Evolutionary conservation across 1,140 invertebrate genomes (phyloP).

Genomic region (Anoplophora glabripennis): DNA sequence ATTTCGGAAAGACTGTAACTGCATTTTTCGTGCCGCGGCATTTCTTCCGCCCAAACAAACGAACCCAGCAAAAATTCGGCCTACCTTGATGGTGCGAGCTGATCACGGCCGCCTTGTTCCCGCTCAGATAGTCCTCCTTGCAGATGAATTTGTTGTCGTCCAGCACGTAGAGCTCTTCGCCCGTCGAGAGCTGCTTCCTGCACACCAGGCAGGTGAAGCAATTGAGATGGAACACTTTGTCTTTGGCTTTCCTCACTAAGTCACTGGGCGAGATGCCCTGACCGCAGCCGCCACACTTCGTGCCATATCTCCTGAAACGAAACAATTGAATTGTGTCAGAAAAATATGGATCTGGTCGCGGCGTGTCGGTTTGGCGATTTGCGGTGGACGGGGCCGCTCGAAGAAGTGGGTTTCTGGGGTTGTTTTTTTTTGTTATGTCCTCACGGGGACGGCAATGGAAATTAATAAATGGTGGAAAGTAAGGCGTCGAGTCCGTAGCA

Average conservation of each 20-base stretch:
- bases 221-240: constrained; percentile 97
- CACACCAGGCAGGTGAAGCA: constrained; percentile 98
- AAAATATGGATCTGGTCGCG: neutral
- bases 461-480: too few species aligned
- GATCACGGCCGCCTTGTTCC: constrained; percentile 68
- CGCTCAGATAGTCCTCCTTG: constrained; percentile 94
- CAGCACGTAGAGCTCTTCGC: constrained; percentile 94
- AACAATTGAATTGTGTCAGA: constrained; percentile 17
- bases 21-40: too few species aligned
- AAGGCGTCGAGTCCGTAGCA: too few species aligned
- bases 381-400: neutral
- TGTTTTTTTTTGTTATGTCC: too few species aligned
- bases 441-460: too few species aligned
- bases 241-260: constrained; percentile 89
- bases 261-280: constrained; percentile 95
- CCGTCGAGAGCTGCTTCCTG: constrained; percentile 93
- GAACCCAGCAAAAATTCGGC: constrained; percentile 1
- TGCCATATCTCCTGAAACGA: constrained; percentile 86
- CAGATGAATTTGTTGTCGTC: constrained; percentile 99
- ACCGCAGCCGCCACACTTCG: constrained; percentile 94
- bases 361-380: neutral
- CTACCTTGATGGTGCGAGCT: constrained; percentile 56
- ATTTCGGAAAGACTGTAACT: too few species aligned
- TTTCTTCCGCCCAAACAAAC: too few species aligned
- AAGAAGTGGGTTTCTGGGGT: too few species aligned